Conservation (phyloP, 2,797 vertebrate genomes). For the Anableps anableps region DNA sequence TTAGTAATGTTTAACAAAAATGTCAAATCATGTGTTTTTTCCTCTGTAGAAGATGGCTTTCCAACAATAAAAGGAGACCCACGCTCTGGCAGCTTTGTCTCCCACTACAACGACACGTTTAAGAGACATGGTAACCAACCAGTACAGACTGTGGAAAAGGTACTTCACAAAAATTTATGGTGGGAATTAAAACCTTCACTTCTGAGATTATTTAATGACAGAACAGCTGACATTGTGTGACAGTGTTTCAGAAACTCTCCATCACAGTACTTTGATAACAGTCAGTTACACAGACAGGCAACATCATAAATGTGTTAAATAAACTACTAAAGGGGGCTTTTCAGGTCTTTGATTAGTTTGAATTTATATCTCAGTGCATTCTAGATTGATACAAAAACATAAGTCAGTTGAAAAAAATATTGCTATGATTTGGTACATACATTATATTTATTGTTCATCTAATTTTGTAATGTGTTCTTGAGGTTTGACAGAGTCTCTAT, state of each 20-base stretch:
- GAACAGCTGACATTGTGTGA: not conserved
- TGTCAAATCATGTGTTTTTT: not conserved
- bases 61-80: slow-evolving; percentile 46
- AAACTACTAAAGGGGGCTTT: not conserved
- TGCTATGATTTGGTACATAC: too few species aligned
- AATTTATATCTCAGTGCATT: too few species aligned
- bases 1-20: not conserved
- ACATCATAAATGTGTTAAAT: not conserved
- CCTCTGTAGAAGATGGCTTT: slow-evolving; percentile 34
- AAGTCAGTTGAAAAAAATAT: too few species aligned
- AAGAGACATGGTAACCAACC: slow-evolving; percentile 27
- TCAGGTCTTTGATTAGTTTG: not conserved
- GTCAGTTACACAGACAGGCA: not conserved
- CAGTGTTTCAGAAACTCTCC: not conserved
- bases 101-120: slow-evolving; percentile 53
- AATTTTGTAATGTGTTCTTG: too few species aligned
- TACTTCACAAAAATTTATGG: slow-evolving; percentile 26
- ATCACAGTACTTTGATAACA: not conserved
- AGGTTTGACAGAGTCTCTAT: too few species aligned
- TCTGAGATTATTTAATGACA: not conserved
- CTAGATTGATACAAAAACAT: too few species aligned
- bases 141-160: slow-evolving; percentile 38
- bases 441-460: too few species aligned
- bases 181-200: slow-evolving; percentile 14
- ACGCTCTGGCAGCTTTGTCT: not conserved